Evolutionary conservation across 2,797 vertebrate species (phyloP).

Genomic region (Fistularia tabacaria): DNA sequence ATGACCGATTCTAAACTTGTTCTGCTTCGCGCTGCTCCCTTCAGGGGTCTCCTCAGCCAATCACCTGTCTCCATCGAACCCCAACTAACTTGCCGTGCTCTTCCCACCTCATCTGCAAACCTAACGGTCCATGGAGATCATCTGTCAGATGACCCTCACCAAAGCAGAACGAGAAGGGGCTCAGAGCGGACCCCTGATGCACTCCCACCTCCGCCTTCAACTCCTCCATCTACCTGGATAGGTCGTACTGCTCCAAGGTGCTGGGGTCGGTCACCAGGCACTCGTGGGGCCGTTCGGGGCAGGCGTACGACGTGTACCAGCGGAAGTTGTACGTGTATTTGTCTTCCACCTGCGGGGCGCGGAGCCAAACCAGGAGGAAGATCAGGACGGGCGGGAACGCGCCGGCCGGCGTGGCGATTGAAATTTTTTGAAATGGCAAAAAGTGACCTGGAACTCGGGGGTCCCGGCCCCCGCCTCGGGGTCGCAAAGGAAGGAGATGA

Average conservation of each 20-base stretch:
- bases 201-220: too few relatives aligned
- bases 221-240: slow-evolving; percentile 82
- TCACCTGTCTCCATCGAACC: too few relatives aligned
- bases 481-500: slow-evolving; percentile 94
- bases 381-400: not conserved
- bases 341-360: slow-evolving; percentile 80
- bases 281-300: slow-evolving; percentile 86
- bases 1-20: too few relatives aligned
- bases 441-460: slow-evolving; percentile 87
- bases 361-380: not conserved
- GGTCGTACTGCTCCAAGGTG: slow-evolving; percentile 86
- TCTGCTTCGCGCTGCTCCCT: too few relatives aligned
- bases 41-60: too few relatives aligned
- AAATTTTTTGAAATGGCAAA: not conserved
- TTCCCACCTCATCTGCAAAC: too few relatives aligned
- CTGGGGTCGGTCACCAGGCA: slow-evolving; percentile 86
- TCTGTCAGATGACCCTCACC: too few relatives aligned
- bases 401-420: too few relatives aligned
- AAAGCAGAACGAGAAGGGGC: too few relatives aligned
- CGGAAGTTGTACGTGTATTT: slow-evolving; percentile 90
- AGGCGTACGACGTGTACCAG: slow-evolving; percentile 92
- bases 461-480: slow-evolving; percentile 76
- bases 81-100: too few relatives aligned
- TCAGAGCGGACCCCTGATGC: too few relatives aligned
- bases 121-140: too few relatives aligned